Conservation (phyloP, 2,797 vertebrate species). For the Amphiprion clarkii region DNA sequence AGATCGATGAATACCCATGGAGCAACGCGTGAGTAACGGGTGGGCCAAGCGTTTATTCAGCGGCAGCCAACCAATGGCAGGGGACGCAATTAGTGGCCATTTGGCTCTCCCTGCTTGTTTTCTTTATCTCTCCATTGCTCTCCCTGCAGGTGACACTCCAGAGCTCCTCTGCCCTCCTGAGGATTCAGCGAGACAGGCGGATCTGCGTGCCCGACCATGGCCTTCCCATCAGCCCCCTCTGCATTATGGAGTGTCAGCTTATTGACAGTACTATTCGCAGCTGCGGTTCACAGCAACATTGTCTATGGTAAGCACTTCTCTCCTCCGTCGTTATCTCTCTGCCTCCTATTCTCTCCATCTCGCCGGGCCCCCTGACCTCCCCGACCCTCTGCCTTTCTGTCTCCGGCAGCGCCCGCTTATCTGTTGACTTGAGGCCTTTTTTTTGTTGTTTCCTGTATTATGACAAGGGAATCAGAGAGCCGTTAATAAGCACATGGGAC, state of each 20-base stretch:
- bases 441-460: slow-evolving; percentile 65
- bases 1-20: slow-evolving; percentile 79
- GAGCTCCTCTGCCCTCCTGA: slow-evolving; percentile 71
- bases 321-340: slow-evolving; percentile 36
- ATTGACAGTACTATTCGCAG: slow-evolving; percentile 69
- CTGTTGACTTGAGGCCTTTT: slow-evolving; percentile 70
- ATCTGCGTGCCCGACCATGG: slow-evolving; percentile 78
- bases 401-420: slow-evolving; percentile 51
- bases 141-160: slow-evolving; percentile 77
- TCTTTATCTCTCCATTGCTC: slow-evolving; percentile 56
- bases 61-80: slow-evolving; percentile 48
- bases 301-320: slow-evolving; percentile 63
- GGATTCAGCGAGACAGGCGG: slow-evolving; percentile 75
- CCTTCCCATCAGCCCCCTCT: slow-evolving; percentile 74
- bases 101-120: slow-evolving; percentile 48
- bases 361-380: slow-evolving; percentile 63
- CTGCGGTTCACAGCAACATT: slow-evolving; percentile 77
- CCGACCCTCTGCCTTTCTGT: slow-evolving; percentile 39
- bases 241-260: slow-evolving; percentile 69
- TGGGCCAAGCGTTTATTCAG: slow-evolving; percentile 66
- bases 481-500: slow-evolving; percentile 80
- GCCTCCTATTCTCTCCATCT: slow-evolving; percentile 36
- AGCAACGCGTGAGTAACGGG: slow-evolving; percentile 65
- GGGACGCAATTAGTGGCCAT: slow-evolving; percentile 68
- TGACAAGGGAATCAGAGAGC: slow-evolving; percentile 76